Base-by-base conservation (phyloP, 2,113 vertebrate species). In the Centropus unirufus region DNA sequence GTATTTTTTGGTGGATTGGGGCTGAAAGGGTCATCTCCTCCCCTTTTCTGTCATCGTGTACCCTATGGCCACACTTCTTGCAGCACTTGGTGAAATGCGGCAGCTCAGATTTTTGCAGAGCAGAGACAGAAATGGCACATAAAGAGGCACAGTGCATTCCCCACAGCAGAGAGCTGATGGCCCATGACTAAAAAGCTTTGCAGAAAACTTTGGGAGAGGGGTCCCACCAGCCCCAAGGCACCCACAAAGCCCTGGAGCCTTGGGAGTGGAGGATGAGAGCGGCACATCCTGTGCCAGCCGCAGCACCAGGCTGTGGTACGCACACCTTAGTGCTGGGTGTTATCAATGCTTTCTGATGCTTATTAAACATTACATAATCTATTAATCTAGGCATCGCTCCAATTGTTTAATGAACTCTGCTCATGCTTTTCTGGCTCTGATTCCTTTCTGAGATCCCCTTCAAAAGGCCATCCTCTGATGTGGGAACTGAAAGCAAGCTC, bases 21-120 rank as follows among this genome's bases (percentile, higher is more conserved):
- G 9, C 26, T 55, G 58, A 12, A 54, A 52, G 80, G 36, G 16
- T 51, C 29, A 18, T 75, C 34, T 68, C 7, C 29, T 84, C 19
- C 21, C 13, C 4, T 67, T 55, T 70, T 39, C 34, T 72, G 12
- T 52, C 39, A 8, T 24, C 0, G 0, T 11, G 6, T 40, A 20
- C 39, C 54, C 55, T 42, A 1, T 7, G 40, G 49, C 36, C 6
- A 1, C 0, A 0, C 20, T 76, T 79, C 29, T 64, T 52, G 34
- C n/a, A 52, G 44, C 29, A 8, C 42, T 32, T 63, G 46, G 61
- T 24, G 18, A 27, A 52, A 26, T 3, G 14, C 68, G 47, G 52
- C 69, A 66, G 42, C n/a, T 78, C 1, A 0, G 8, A 6, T 51
- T 40, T 47, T 40, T 58, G 42, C 59, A 27, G 62, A 70, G 40